A percentile compares a stretch with the other conserved stretches of the same genome.
Conservation (phyloP, 2,797 vertebrate species). For the Ispidina lecontei region DNA sequence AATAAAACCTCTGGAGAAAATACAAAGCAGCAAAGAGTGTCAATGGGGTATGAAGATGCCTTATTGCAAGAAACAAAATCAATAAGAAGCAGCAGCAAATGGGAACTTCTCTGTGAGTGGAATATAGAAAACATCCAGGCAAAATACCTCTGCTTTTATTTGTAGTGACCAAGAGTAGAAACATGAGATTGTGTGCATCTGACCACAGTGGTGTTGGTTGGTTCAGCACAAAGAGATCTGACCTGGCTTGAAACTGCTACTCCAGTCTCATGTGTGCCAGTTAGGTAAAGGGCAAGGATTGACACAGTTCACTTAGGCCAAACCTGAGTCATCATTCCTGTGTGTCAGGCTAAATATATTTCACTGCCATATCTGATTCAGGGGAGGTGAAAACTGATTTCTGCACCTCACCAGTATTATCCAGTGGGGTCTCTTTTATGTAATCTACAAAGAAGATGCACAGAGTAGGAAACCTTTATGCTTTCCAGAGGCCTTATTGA, state of each 20-base stretch:
- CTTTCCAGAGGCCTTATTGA: neutral
- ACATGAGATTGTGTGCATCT: neutral
- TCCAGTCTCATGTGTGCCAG: neutral
- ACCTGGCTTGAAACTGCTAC: neutral
- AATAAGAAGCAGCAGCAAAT: conserved; percentile 15
- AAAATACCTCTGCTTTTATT: neutral
- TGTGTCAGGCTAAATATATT: neutral
- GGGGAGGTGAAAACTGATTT: neutral
- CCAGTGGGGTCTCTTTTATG: neutral
- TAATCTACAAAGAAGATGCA: neutral
- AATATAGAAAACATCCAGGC: neutral
- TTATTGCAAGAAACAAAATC: conserved; percentile 14
- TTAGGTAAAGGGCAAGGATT: neutral
- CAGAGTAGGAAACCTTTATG: neutral
- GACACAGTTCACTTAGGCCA: neutral
- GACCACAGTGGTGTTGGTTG: neutral
- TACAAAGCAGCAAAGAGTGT: neutral
- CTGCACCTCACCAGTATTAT: neutral
- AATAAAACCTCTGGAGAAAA: neutral
- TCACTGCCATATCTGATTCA: neutral
- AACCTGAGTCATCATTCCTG: neutral
- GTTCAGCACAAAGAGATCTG: neutral
- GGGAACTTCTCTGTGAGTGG: neutral
- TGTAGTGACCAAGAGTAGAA: neutral
- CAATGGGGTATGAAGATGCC: neutral